Evolutionary conservation across 2,113 vertebrate genomes (phyloP), one percentile per base, ranked within the genome.

Genomic region (Leptodactylus fuscus): DNA sequence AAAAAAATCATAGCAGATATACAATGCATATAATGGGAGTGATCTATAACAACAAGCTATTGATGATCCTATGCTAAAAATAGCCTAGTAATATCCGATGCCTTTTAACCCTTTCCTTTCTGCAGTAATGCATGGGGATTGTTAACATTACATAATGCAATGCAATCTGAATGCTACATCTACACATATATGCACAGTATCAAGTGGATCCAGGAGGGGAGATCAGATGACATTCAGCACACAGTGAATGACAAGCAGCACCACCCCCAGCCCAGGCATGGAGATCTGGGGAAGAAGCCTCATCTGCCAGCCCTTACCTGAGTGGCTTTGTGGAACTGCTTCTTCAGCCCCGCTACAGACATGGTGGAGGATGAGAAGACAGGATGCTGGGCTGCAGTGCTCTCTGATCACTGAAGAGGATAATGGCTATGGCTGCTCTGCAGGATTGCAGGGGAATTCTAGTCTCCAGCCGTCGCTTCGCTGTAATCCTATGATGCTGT

Each of bases 271-370:
- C 22, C 1, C 36, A 18, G 36, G 55, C 32, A 24, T 10, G 29
- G 46, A 53, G 24, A 49, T 41, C 44, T 34, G 62, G 22, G 24
- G n/a, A 70, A 22, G 32, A 0, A 41, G 18, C 41, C 38, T 12
- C 41, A 7, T 27, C 24, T 13, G 70, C 36, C 11, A 13, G 15
- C 4, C 10, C 15, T 85, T 92, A 96, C 96, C 95, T 96, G 95
- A 82, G 95, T 96, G 88, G 95, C 95, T 93, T 97, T 96, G 93
- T 96, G 96, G 91, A 97, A 97, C 80, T 96, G 96, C 88, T 96
- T 95, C 92, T 95, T 96, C 20, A 96, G 90, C 85, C 95, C 95
- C 87, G 95, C 95, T 91, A 96, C 96, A 89, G 95, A 96, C 95
- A 96, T 96, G 44, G 62, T 70, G 75, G 49, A 20, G 22, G 8